Evolutionary conservation across 2,113 vertebrate genomes (phyloP).

Genomic region (Microcebus griseorufus): DNA sequence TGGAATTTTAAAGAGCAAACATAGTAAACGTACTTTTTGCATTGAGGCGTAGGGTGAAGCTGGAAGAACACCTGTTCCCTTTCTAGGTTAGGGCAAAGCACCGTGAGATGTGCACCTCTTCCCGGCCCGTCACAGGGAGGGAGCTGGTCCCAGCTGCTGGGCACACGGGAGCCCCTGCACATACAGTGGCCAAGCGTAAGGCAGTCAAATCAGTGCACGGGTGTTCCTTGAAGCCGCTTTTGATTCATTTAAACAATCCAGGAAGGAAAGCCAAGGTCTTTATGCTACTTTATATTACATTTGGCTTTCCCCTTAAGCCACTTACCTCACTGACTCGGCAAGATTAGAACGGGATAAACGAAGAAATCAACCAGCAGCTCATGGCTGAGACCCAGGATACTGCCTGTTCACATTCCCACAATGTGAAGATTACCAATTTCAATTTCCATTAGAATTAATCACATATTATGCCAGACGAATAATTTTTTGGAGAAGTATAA

Average conservation of each 20-base stretch:
- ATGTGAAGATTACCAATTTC: not conserved
- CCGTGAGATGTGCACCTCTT: not conserved
- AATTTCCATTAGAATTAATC: slow-evolving; percentile 48
- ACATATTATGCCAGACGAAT: not conserved
- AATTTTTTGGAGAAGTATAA: not conserved
- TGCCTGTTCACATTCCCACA: not conserved
- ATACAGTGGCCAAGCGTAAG: not conserved
- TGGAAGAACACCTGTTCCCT: not conserved
- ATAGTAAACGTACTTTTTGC: not conserved
- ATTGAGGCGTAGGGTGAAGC: not conserved
- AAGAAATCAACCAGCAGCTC: not conserved
- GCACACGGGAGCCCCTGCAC: not conserved
- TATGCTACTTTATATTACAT: not conserved
- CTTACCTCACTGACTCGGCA: not conserved
- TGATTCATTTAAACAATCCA: not conserved
- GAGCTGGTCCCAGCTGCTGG: not conserved
- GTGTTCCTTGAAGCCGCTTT: slow-evolving; percentile 13
- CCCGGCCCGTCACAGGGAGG: not conserved
- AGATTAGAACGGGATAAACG: not conserved
- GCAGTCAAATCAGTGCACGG: not conserved
- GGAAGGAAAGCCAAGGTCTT: slow-evolving; percentile 25
- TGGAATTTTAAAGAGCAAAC: not conserved
- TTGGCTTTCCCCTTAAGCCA: slow-evolving; percentile 29
- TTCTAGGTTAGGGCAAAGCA: not conserved
- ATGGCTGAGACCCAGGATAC: not conserved